A percentile compares a stretch with the other conserved stretches of the same genome.
Conservation (phyloP, 2,888 invertebrate species). For the Torymus aiolomorphi region DNA sequence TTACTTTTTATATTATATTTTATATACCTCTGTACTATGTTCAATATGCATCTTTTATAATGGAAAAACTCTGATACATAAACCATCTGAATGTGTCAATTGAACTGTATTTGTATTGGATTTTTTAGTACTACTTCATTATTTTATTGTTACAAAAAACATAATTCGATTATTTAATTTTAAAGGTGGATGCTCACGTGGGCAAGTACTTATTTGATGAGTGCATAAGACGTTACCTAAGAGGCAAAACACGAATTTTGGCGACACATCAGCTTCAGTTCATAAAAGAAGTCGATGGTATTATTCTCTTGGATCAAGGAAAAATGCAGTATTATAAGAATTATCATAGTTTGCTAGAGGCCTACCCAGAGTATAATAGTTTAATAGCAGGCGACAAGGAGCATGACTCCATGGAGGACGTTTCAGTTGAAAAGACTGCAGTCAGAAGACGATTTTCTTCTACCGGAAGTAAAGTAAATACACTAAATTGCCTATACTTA, state of each 20-base stretch:
- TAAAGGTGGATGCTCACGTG: slow-evolving; percentile 83
- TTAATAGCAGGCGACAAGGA: slow-evolving; percentile 66
- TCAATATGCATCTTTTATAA: too few relatives aligned
- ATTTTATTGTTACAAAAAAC: not conserved
- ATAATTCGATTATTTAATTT: not conserved
- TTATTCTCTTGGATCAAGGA: slow-evolving; percentile 67
- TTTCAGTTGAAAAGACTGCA: not conserved
- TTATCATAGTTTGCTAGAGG: slow-evolving; percentile 66
- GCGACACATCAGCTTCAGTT: slow-evolving; percentile 88
- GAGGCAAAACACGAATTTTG: slow-evolving; percentile 83
- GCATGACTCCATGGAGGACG: slow-evolving; percentile 44
- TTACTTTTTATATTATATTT: too few relatives aligned
- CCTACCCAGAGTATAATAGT: slow-evolving; percentile 66
- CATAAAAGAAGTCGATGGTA: slow-evolving; percentile 76
- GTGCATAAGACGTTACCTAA: slow-evolving; percentile 81
- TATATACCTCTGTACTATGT: too few relatives aligned
- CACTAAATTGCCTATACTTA: not conserved
- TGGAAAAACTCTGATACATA: too few relatives aligned
- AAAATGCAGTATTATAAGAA: slow-evolving; percentile 64
- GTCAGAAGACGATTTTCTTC: slow-evolving; percentile 28
- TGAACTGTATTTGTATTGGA: too few relatives aligned
- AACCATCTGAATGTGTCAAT: too few relatives aligned
- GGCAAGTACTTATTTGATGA: slow-evolving; percentile 86
- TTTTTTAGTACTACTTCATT: too few relatives aligned
- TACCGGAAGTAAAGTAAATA: slow-evolving; percentile 32